Percentiles rank a stretch among this genome's conserved stretches.
phyloP scores from a whole-genome alignment of 1,140 invertebrate species.

The Uloborus diversus region DNA sequence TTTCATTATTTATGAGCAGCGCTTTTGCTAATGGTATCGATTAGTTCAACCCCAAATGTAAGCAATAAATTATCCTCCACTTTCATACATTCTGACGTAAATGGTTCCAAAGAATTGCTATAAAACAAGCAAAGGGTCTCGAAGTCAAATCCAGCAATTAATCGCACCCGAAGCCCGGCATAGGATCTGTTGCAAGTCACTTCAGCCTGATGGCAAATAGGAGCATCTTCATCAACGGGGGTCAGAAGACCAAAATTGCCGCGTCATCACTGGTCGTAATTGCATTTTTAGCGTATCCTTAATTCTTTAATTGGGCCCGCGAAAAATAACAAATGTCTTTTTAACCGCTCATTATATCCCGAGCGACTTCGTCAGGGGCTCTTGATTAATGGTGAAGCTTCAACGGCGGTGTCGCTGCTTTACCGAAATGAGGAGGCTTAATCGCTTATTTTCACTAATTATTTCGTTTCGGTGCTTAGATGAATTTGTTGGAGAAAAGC shows the following conservation, averaged over 20 bases:
- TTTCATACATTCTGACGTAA: no score
- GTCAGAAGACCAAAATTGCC: not conserved
- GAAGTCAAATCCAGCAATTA: no score
- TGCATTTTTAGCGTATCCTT: conserved; percentile 18
- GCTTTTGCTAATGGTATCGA: no score
- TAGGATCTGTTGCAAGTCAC: no score
- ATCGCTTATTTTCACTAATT: conserved; percentile 35
- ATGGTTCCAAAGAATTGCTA: no score
- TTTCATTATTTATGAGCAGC: no score
- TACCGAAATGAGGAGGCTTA: conserved; percentile 32
- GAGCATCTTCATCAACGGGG: not conserved
- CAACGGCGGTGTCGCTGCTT: not conserved
- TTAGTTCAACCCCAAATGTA: no score
- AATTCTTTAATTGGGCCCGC: conserved; percentile 50
- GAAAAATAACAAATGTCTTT: conserved; percentile 53
- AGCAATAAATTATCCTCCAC: no score
- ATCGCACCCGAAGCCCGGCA: no score
- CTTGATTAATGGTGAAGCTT: conserved; percentile 29
- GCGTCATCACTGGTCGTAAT: conserved; percentile 22
- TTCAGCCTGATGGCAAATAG: no score
- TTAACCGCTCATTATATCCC: conserved; percentile 48
- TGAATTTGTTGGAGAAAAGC: conserved; percentile 26
- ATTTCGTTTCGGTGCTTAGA: conserved; percentile 30
- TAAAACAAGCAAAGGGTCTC: no score
- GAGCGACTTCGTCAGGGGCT: conserved; percentile 29